Evolutionary conservation across 92 coral and sea anemone genomes (phyloP).

Genomic region (Epizoanthus stellaris): DNA sequence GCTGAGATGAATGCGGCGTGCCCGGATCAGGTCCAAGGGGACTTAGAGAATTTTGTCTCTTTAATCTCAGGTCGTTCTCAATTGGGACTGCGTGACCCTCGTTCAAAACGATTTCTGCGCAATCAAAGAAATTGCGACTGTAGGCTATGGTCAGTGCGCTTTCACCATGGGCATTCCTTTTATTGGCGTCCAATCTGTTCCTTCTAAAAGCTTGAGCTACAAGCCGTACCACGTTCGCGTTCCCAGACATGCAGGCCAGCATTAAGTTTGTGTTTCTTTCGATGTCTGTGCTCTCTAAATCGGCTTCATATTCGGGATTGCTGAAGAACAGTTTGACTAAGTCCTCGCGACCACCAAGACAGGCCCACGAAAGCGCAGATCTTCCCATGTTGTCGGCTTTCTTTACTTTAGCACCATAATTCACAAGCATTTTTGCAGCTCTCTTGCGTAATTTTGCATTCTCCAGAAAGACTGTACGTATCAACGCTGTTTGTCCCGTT

Average conservation of each 20-base stretch:
- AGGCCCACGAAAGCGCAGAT: slow-evolving; percentile 93
- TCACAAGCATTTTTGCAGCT: slow-evolving; percentile 74
- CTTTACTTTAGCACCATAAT: slow-evolving; percentile 81
- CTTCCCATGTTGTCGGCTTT: slow-evolving; percentile 69
- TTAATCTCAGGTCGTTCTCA: neutral
- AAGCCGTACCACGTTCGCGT: slow-evolving; percentile 71
- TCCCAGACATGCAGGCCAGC: slow-evolving; percentile 96
- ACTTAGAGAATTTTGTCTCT: slow-evolving; percentile 30
- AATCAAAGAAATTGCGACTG: slow-evolving; percentile 59
- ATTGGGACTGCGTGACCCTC: slow-evolving; percentile 69
- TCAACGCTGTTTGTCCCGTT: slow-evolving; percentile 88
- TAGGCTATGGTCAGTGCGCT: slow-evolving; percentile 76
- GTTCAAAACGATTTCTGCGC: slow-evolving; percentile 73
- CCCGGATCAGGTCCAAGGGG: slow-evolving; percentile 25
- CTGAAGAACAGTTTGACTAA: slow-evolving; percentile 75
- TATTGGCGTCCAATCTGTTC: slow-evolving; percentile 79
- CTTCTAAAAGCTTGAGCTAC: slow-evolving; percentile 74
- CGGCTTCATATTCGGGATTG: slow-evolving; percentile 75
- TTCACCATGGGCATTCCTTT: slow-evolving; percentile 70
- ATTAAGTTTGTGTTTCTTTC: slow-evolving; percentile 87
- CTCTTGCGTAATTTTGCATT: slow-evolving; percentile 75
- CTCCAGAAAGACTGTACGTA: slow-evolving; percentile 84
- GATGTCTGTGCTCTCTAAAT: slow-evolving; percentile 67
- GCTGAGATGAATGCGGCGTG: slow-evolving; percentile 27
- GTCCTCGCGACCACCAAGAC: slow-evolving; percentile 79